Evolutionary conservation across 64 coral and sea anemone genomes (phyloP), one percentile per base, ranked within the genome.

Genomic region (Pachyseris speciosa): DNA sequence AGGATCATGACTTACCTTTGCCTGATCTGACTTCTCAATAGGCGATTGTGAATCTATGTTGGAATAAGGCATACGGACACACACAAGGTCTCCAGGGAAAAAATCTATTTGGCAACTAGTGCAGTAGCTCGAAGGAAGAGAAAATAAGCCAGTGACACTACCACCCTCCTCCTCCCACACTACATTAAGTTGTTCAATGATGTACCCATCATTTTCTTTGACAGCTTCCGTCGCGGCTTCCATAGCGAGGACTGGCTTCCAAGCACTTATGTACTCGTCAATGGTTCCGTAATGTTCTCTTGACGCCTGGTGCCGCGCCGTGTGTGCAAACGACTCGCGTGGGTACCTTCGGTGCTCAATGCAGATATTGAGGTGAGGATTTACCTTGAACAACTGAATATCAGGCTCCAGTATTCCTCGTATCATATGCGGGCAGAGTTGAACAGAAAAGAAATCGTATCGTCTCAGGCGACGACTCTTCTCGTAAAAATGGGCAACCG

Each of bases 231-330:
- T 77, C 15, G 94, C 94, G 13, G 90, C 90, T 38, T 96, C 94
- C 85, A 96, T 89, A 7, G 86, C 89, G 44, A 96, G 57, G 11
- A 96, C 75, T 15, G 90, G 94, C 19, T 67, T 89, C 94, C 94
- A 96, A 24, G 88, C 34, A 0, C 30, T 3, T 22, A 96, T 76
- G 67, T 92, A 96, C 24, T 96, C 55, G 5, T 88, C 94, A 88
- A 96, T 83, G 6, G 74, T 84, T 25, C 24, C 52, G 49, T 96
- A 96, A 8, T 16, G 65, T 31, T 41, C n/a, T 29, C 76, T 74
- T 44, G 94, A 96, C 50, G 94, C 94, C 26, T 50, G 68, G 11
- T 53, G 58, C 25, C 84, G 41, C 2, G 94, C 78, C 38, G 67
- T 66, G 22, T 49, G 49, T 38, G 90, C 85, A 86, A 96, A 96